These are phyloP conservation scores for Dryas iulia DNA, from an alignment of 1,140 invertebrate genomes.

Conservation along the genomic window DNA sequence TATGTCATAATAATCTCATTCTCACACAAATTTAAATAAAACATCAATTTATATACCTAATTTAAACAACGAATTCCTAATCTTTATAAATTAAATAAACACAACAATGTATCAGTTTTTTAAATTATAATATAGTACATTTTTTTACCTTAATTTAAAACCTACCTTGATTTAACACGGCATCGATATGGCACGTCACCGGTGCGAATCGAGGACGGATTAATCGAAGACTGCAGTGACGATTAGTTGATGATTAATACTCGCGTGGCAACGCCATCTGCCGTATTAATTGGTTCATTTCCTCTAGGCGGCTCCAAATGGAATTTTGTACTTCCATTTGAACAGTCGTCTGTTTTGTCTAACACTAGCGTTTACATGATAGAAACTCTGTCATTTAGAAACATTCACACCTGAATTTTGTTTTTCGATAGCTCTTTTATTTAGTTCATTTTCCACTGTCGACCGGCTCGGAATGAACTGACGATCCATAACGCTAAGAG, in stretches of 20 bases:
- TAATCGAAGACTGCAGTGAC: conserved; percentile 79
- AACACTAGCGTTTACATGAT: conserved; percentile 42
- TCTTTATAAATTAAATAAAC: too few species aligned
- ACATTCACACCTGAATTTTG: conserved; percentile 32
- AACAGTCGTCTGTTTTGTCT: conserved; percentile 68
- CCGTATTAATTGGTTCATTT: conserved; percentile 80
- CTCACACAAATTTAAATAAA: too few species aligned
- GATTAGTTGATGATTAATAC: conserved; percentile 79
- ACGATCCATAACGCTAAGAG: conserved; percentile 30
- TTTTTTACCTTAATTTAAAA: neutral
- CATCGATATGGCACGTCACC: conserved; percentile 28
- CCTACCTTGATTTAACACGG: neutral
- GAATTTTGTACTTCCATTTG: conserved; percentile 75
- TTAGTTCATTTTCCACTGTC: conserved; percentile 23
- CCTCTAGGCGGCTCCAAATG: conserved; percentile 75
- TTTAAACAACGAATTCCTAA: too few species aligned
- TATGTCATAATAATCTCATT: too few species aligned
- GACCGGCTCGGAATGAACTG: conserved; percentile 28
- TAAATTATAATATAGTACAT: too few species aligned
- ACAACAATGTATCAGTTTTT: too few species aligned
- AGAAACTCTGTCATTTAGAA: conserved; percentile 28
- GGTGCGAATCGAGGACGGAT: conserved; percentile 52
- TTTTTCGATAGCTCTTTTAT: conserved; percentile 31
- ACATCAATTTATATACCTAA: too few species aligned
- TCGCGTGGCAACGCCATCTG: conserved; percentile 77